Base-by-base conservation (phyloP, 2,113 vertebrate genomes). In the Equus przewalskii region DNA sequence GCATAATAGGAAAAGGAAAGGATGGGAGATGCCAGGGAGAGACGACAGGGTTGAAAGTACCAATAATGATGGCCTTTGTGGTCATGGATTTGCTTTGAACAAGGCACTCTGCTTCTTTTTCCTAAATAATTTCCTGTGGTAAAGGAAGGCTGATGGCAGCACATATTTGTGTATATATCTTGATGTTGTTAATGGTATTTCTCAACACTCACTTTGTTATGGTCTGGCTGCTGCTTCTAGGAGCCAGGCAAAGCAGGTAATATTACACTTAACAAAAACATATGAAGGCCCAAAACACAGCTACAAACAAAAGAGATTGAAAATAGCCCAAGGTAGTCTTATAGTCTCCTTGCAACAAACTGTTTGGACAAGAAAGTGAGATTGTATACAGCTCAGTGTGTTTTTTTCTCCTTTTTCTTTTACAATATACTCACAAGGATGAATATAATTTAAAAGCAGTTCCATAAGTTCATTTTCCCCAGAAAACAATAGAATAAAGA, bases 241-340 rank as follows among this genome's bases (percentile, higher is more conserved):
- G 46, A 94, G 30, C 64, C 85, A 93, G 86, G 76, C 82, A 92
- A 70, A 92, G n/a, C 58, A 96, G 65, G 60, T 93, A 94, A 79
- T 88, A 93, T 81, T 94, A 84, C 15, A 92, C 28, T 94, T 95
- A 90, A 95, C 90, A 92, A 96, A 97, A 96, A 79, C 44, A 96
- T 70, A 70, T 41, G 30, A 94, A 96, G 70, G 30, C 60, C 87
- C 96, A 89, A 97, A 91, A 62, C 28, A 85, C 12, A 97, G 28
- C 28, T 87, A 75, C 10, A 89, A 87, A 95, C 44, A 86, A 92
- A 96, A 96, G 28, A 94, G 79, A 95, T 97, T 95, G 83, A 92
- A 97, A 97, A 94, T 94, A 96, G 49, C 33, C 72, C 73, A 90
- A 82, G 60, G 28, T 94, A 79, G 78, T 96, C 69, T 73, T 88